Base-by-base conservation (phyloP, 2,797 vertebrate species). In the Anas bernieri region DNA sequence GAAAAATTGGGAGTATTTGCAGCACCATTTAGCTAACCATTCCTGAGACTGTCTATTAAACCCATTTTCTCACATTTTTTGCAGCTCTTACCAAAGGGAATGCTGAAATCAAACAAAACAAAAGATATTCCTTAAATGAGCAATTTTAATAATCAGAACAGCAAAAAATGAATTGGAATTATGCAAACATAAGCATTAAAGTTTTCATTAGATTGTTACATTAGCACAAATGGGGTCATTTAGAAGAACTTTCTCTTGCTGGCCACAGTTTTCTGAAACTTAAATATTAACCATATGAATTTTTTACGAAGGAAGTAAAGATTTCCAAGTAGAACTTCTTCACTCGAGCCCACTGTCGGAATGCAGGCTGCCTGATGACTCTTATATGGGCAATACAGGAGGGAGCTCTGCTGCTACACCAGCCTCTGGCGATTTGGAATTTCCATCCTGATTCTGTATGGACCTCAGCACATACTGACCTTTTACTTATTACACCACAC, bases 281-380 rank as follows among this genome's bases (percentile, higher is more conserved):
- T 94, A 97, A 97, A 97, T 97, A 97, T 96, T 97, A 97, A 96
- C 92, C 83, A 96, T 97, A 96, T 97, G 93, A 97, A 96, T 97
- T 95, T 96, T 97, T 97, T 75, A 97, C 88, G 84, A 95, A 83
- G 78, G 70, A 93, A 80, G 93, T 21, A 22, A 90, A 92, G 92
- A 63, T 84, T 92, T 67, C 72, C 80, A 94, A 95, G 92, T 46
- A 86, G 91, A 88, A 23, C n/a, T 76, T 77, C 61, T 85, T 86
- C 59, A 66, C 54, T 58, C 6, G 1, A 92, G 94, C 45, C 84
- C 84, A 7, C 2, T 45, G 83, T 75, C 69, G 80, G 88, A 78
- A 79, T 45, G 72, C 50, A 74, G 89, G 11, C 31, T 73, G 31
- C 52, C 94, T 93, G 69, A 41, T 8, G 64, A 50, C 72, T 54